Percentiles rank a stretch among this genome's conserved stretches.
These are phyloP conservation scores for Lamproptera curius DNA, from an alignment of 2,888 invertebrate species.

Conservation along the genomic window DNA sequence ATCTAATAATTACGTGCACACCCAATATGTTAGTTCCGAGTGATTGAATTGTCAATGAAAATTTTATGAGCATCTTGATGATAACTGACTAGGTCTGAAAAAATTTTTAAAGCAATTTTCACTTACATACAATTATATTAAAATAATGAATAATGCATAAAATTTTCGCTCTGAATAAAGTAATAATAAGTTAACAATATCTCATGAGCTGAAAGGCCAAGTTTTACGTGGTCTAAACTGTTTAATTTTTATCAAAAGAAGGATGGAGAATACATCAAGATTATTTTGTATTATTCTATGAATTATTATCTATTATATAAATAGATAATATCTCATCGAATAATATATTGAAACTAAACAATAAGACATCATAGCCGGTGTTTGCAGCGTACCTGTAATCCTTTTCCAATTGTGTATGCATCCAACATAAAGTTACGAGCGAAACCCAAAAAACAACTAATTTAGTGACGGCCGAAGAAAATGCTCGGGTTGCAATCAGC, in stretches of 20 bases:
- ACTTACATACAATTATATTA: background rate
- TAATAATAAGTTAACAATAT: too few species aligned
- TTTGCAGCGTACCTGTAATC: background rate
- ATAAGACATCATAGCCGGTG: too few species aligned
- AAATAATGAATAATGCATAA: background rate
- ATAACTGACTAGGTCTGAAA: background rate
- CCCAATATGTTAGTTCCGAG: background rate
- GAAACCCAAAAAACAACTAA: constrained; percentile 55
- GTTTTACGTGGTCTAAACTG: too few species aligned
- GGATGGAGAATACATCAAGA: too few species aligned
- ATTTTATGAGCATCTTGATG: background rate
- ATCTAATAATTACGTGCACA: background rate
- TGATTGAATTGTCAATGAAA: background rate
- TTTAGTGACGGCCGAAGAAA: constrained; percentile 57
- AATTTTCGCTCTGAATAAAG: too few species aligned
- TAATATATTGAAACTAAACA: too few species aligned
- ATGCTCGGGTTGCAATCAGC: constrained; percentile 61
- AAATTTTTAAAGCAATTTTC: background rate
- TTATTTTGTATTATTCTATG: too few species aligned
- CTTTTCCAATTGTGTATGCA: background rate
- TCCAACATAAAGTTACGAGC: constrained; percentile 31
- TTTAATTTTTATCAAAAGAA: too few species aligned
- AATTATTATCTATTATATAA: too few species aligned
- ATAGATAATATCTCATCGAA: too few species aligned
- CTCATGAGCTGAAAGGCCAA: too few species aligned